Conservation (phyloP, 2,113 vertebrate species). For the Euleptes europaea region DNA sequence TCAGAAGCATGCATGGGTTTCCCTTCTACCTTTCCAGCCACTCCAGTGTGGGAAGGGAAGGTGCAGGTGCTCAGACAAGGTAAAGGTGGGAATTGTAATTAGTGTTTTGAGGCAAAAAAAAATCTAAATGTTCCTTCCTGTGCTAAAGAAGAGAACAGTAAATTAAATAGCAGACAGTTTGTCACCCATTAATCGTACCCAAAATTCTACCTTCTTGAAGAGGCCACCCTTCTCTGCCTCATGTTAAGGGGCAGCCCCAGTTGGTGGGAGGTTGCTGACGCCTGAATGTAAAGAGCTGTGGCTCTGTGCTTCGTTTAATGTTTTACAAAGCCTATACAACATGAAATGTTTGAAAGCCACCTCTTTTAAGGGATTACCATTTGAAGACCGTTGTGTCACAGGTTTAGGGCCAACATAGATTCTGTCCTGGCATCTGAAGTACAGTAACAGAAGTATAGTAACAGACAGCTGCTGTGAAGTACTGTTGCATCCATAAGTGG, state of each 20-base stretch:
- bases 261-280: background rate
- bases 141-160: background rate
- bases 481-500: slow-evolving; percentile 48
- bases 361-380: slow-evolving; percentile 19
- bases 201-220: background rate
- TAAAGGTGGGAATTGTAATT: no score
- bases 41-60: background rate
- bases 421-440: slow-evolving; percentile 57
- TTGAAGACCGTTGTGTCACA: slow-evolving; percentile 38
- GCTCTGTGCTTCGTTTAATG: background rate
- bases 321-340: background rate
- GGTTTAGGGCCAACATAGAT: slow-evolving; percentile 52
- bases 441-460: slow-evolving; percentile 59
- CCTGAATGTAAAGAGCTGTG: background rate
- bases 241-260: background rate
- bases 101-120: background rate
- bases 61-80: no score
- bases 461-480: slow-evolving; percentile 53
- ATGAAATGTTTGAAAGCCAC: background rate
- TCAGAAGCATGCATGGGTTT: background rate
- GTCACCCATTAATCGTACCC: background rate
- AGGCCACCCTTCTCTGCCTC: background rate
- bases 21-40: background rate
- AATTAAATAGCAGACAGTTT: background rate
- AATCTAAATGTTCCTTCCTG: background rate